Conservation (phyloP, 2,888 invertebrate genomes). For the Dasypolia templi region DNA sequence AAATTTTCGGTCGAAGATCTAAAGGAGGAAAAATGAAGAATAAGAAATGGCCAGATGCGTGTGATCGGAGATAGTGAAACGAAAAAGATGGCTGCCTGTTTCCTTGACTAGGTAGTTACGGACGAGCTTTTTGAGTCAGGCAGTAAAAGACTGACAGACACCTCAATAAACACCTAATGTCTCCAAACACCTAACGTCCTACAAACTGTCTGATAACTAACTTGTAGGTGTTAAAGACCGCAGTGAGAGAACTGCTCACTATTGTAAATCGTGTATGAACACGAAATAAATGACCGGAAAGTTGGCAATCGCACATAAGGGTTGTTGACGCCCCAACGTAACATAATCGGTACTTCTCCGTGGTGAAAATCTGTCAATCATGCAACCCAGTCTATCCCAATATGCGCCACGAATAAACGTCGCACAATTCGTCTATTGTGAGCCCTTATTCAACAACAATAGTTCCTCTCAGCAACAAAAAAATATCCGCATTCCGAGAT, state of each 20-base stretch:
- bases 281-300: background rate
- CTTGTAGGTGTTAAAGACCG: too few species aligned
- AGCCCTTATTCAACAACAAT: background rate
- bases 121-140: background rate
- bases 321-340: slow-evolving; percentile 22
- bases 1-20: background rate
- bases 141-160: background rate
- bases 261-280: background rate
- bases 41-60: background rate
- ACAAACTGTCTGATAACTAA: too few species aligned
- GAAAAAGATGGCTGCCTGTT: background rate
- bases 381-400: background rate
- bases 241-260: background rate
- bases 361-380: background rate
- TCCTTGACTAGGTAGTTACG: background rate
- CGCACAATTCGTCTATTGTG: background rate
- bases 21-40: background rate
- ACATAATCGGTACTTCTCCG: background rate
- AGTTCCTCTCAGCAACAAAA: slow-evolving; percentile 4
- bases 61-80: background rate
- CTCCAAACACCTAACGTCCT: background rate
- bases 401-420: background rate
- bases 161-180: background rate
- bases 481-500: slow-evolving; percentile 27
- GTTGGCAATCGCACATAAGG: slow-evolving; percentile 18